phyloP scores from a whole-genome alignment of 2,113 vertebrate genomes.

The Tachycineta bicolor region DNA sequence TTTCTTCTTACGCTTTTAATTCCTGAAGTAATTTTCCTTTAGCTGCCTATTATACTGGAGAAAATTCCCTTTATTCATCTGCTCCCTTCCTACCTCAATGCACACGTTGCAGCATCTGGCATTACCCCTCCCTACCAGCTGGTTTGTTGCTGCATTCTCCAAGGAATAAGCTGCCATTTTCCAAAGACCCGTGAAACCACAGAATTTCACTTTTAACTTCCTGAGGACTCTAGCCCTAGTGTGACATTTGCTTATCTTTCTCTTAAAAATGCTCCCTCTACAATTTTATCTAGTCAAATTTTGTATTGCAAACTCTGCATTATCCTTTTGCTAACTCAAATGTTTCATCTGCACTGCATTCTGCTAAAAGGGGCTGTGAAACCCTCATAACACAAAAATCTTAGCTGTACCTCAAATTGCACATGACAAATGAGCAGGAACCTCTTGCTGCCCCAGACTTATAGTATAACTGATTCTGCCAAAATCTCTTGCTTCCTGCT shows the following conservation, averaged over 20 bases:
- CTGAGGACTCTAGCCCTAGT: not conserved
- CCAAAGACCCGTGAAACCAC: not conserved
- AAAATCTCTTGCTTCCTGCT: not conserved
- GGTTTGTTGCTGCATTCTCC: not conserved
- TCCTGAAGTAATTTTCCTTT: not conserved
- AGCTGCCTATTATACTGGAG: not conserved
- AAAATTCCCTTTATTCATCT: not conserved
- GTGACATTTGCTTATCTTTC: not conserved
- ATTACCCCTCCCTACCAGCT: not conserved
- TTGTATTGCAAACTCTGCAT: not conserved
- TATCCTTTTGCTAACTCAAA: not conserved
- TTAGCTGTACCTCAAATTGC: not conserved
- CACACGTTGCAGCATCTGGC: not conserved
- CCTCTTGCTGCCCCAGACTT: not conserved
- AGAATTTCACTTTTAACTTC: not conserved
- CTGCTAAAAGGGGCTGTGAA: not conserved
- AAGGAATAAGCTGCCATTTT: not conserved
- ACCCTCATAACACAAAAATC: not conserved
- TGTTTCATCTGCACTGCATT: not conserved
- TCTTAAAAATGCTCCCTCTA: not conserved
- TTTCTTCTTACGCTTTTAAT: not conserved
- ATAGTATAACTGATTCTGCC: not conserved
- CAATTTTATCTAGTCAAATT: not conserved
- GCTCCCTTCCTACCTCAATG: not conserved
- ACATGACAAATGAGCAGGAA: not conserved